phyloP scores from a whole-genome alignment of 2,888 invertebrate species.

The Tipula vernalis region DNA sequence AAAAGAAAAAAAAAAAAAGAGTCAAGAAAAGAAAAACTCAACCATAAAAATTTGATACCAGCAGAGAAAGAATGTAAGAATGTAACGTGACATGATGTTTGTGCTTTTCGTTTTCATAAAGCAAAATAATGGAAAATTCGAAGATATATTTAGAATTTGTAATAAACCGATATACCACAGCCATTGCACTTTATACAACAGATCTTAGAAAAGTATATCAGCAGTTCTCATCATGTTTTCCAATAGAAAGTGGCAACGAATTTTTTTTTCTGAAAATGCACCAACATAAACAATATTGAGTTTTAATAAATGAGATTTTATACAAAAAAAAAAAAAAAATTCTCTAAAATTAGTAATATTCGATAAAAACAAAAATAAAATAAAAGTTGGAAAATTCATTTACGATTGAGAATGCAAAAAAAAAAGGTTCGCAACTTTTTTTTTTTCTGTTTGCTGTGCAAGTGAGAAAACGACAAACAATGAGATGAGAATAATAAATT shows the following conservation, averaged over 20 bases:
- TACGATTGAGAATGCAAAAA: not conserved
- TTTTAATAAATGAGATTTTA: not conserved
- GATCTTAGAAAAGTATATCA: not conserved
- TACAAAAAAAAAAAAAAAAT: not conserved
- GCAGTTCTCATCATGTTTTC: not conserved
- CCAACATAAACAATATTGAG: not conserved
- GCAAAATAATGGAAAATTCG: not conserved
- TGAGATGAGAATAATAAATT: not conserved
- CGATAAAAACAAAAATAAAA: not conserved
- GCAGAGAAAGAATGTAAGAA: not conserved
- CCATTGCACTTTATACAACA: not conserved
- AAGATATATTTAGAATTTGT: not conserved
- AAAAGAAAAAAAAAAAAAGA: not conserved
- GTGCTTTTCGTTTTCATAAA: not conserved
- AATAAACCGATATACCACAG: not conserved
- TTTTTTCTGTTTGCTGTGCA: not conserved
- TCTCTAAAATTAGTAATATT: not conserved
- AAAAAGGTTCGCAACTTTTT: not conserved
- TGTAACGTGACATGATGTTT: not conserved
- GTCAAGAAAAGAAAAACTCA: conserved; percentile 4
- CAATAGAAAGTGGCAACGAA: not conserved
- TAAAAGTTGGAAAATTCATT: not conserved
- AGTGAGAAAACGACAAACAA: not conserved
- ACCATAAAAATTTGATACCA: not conserved
- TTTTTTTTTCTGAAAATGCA: not conserved